Base-by-base conservation (phyloP, 2,113 vertebrate genomes). In the Thryonomys swinderianus region DNA sequence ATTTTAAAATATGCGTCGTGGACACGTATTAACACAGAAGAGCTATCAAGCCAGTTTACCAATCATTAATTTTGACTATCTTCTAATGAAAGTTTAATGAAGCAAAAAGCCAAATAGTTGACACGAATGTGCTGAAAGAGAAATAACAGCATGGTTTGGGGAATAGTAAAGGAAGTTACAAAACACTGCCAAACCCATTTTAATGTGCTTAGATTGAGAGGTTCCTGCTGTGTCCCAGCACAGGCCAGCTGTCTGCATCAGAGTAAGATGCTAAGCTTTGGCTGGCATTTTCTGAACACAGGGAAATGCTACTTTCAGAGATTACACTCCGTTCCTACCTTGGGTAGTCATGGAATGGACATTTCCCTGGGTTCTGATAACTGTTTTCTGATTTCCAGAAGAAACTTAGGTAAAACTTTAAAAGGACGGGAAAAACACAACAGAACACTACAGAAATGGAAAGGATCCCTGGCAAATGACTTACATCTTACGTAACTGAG, bases 401-500 rank as follows among this genome's bases (percentile, higher is more conserved):
- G 79, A 94, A 94, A 85, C 40, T 30, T 73, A 92, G 34, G 73
- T n/a, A 96, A 85, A 97, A 96, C 61, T 37, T 73, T 42, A 91
- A 88, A 92, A 34, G 30, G 55, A 30, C 23, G 4, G 34, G 10
- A 84, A 85, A 69, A 71, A 25, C 9, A 40, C 14, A 88, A 83
- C 1, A 85, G 51, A 89, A 62, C 27, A 81, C 64, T 1, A 23
- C 0, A 25, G 42, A 86, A 80, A 80, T 23, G 8, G 40, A 34
- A 93, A 32, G 95, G 45, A 42, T 51, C 64, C 62, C 13, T 69
- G 85, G 96, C 76, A 42, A 59, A 83, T 21, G 79, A 99, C 99
- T 99, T 98, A 99, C 99, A 99, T 99, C 99, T 99, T 99, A 92
- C 99, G 99, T 85, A 99, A 98, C 57, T 99, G 99, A 96, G 99